Base-by-base conservation (phyloP, 2,888 invertebrate genomes). In the Lithophane semibrunnea region DNA sequence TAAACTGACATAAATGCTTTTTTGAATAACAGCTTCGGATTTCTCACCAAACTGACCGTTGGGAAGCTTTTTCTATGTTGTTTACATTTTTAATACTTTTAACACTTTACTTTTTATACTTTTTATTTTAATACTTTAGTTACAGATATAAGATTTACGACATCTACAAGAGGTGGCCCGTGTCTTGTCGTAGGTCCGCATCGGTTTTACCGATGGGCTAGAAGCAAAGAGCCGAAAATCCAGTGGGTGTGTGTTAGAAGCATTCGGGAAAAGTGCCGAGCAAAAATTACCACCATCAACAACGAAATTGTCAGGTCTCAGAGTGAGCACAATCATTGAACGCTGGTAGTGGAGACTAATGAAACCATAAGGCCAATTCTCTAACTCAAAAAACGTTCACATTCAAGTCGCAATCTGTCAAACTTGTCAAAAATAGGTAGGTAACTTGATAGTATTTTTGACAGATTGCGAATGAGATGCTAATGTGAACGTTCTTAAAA, bases 131-230 rank as follows among this genome's bases (percentile, higher is more conserved):
- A 58, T 58, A 10, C 4, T 29, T 58, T 0, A 37, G 47, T 75
- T 60, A 29, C 77, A 77, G 76, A 61, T n/a, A 37, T 77, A 67
- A 67, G 77, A 44, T 60, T 76, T 18, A 60, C 49, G 13, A 29
- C 13, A 52, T 44, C 29, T 10, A 24, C 16, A 44, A 65, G 3
- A 10, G 76, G 76, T 3, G 42, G 42, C 44, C 44, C 8, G 3
- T n/a, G 52, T 10, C 66, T 77, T 18, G 9, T 37, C 13, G 21
- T 77, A 16, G 77, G 60, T 44, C 18, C 16, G 4, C 66, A 77
- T 37, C 60, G 67, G 42, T 77, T 52, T 60, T 44, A 77, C 44
- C 42, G 49, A 18, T 75, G 63, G 75, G 7, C 63, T 75, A 18
- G 75, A 18, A 75, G 63, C 63, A 75, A 24, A 44, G 75, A 37